Evolutionary conservation across 2,797 vertebrate genomes (phyloP), one percentile per base, ranked within the genome.

Genomic region (Chiroxiphia lanceolata): DNA sequence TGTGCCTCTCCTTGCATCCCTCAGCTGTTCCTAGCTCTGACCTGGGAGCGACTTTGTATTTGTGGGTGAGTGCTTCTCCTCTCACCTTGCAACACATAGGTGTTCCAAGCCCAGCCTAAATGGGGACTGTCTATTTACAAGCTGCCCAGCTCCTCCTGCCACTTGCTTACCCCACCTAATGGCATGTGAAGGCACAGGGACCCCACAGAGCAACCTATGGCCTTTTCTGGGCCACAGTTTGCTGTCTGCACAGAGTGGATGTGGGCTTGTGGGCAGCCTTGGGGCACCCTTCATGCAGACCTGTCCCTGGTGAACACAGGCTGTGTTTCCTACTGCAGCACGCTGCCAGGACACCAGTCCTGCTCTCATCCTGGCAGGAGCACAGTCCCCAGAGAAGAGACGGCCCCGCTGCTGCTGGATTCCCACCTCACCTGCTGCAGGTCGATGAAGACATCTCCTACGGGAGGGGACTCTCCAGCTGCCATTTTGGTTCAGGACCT

Each of bases 401-500:
- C 0, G 1, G 80, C 44, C 53, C 69, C 40, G 0, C 60, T 90
- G 72, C 86, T 61, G 36, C 91, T 90, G 72, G 71, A 90, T 95
- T 94, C 78, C 92, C 94, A 87, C 90, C 96, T 97, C 96, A 97
- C 97, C 97, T 96, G 95, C 91, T 96, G 97, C 91, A 95, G 68
- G 84, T 94, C 83, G 90, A 96, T 95, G 95, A 97, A 97, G 94
- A 94, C 97, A 76, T 94, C 93, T 97, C 95, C 95, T 94, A 94
- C 0, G 51, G 97, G 96, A 96, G 86, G 91, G 90, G 91, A 96
- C 79, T 97, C 96, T 94, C 95, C 96, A 96, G 97, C 95, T 97
- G 97, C 97, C 97, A 97, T 97, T 95, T 97, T 97, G 93, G 70
- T 96, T 97, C 96, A 97, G 95, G 94, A 94, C 95, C 95, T 96